Evolutionary conservation across 2,113 vertebrate species (phyloP).

Genomic region (Dipodomys stephensi): DNA sequence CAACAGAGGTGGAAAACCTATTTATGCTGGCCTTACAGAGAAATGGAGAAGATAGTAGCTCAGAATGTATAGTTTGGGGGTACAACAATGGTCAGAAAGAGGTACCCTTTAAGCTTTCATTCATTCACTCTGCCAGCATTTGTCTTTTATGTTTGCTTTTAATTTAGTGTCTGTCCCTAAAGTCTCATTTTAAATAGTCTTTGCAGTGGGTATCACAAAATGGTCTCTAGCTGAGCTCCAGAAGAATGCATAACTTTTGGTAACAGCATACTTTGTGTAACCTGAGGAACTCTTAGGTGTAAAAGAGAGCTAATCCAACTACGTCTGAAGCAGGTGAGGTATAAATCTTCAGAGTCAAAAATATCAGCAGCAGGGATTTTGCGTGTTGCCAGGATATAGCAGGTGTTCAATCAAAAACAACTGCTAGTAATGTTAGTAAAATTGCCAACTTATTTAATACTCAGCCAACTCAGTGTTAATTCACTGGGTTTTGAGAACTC

Average conservation of each 20-base stretch:
- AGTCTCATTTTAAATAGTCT: not conserved
- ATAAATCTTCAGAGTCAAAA: not conserved
- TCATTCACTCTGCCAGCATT: not conserved
- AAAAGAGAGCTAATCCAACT: not conserved
- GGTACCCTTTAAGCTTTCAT: not conserved
- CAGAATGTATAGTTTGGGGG: not conserved
- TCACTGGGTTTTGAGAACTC: slow-evolving; percentile 38
- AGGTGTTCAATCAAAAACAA: not conserved
- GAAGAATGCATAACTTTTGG: slow-evolving; percentile 4
- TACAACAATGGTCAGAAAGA: not conserved
- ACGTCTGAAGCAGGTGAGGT: not conserved
- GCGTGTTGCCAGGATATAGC: not conserved
- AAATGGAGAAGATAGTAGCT: not conserved
- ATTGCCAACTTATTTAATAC: not conserved
- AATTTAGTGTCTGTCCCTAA: slow-evolving; percentile 26
- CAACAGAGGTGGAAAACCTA: not conserved
- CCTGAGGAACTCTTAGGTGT: not conserved
- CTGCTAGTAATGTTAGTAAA: not conserved
- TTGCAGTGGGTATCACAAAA: slow-evolving; percentile 17
- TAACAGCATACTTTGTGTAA: not conserved
- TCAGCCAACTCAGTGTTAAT: not conserved
- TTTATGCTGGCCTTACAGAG: not conserved
- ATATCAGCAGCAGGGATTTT: not conserved
- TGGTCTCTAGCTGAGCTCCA: not conserved
- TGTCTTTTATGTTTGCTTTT: not conserved